Evolutionary conservation across 2,797 vertebrate genomes (phyloP), one percentile per base, ranked within the genome.

Genomic region (Oceanodroma leucorhoa): DNA sequence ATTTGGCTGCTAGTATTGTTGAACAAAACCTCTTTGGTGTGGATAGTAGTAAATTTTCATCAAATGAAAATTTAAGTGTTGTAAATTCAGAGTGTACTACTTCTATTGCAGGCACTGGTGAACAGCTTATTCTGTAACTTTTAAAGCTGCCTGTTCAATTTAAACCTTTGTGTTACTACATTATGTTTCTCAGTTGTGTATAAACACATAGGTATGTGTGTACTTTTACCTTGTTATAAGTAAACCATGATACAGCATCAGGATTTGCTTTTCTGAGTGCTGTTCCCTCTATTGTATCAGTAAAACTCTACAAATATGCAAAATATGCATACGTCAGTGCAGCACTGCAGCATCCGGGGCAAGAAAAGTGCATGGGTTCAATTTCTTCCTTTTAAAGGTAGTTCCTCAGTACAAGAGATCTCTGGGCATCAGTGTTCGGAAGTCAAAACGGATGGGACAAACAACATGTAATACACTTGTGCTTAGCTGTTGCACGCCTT

Each of bases 31-130:
- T 48, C 36, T 69, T 89, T 57, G 11, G 8, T 77, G 54, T 88
- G 62, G 26, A 8, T 86, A 82, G 91, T 82, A 84, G 77, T 85
- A 73, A 67, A 81, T 77, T 70, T 83, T 83, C 36, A 69, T 62
- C 27, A 72, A 51, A 38, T n/a, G 10, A 78, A 81, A 55, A 54
- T 58, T 20, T 6, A 48, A 27, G 10, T 55, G 6, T 32, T 78
- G 5, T 72, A 64, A 84, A 41, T 84, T 64, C 36, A 48, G 48
- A 38, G 50, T 66, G 10, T 71, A 2, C 14, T 66, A 14, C 30
- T 87, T 66, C 5, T 67, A 0, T 79, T 55, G 45, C 21, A 80
- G 65, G 38, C 40, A 85, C 27, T 22, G 24, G 38, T 29, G 11
- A 83, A 57, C 22, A 78, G 36, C 10, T 76, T 92, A 38, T 55